Evolutionary conservation across 2,797 vertebrate species (phyloP), one percentile per base, ranked within the genome.

Genomic region (Sphenodon punctatus): DNA sequence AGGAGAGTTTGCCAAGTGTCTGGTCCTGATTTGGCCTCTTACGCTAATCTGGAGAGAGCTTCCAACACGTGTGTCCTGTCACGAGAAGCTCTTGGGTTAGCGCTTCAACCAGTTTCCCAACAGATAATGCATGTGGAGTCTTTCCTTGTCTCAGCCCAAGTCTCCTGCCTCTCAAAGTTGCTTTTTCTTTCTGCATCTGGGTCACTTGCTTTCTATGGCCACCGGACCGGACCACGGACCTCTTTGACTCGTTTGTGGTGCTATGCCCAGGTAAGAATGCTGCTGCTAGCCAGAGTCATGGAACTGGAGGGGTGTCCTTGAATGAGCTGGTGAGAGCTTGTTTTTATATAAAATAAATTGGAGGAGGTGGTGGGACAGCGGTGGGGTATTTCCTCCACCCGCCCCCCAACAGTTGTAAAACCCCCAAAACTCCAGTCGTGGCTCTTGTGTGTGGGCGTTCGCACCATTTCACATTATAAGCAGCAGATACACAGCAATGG

Each of bases 381-480:
- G 63, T 55, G 73, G 36, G 70, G 45, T 23, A 67, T 43, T 56
- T 30, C 42, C 51, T 80, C 84, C n/a, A n/a, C 73, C 76, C 78
- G 51, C 83, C 60, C 83, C 85, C 90, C 68, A 4, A 25, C 41
- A 43, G 67, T 64, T 73, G 78, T 36, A 78, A 74, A 55, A 38
- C 4, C 23, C 64, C 59, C 89, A 74, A 88, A 82, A 61, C 58
- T 14, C 2, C 56, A 85, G 87, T 89, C 81, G 63, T 10, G 59
- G 80, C 75, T 56, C 11, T 42, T 13, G 34, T 69, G 58, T 1
- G 2, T 8, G 49, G 30, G 63, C 43, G n/a, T n/a, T 65, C 0
- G 0, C 55, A 69, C 79, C 16, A 38, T 60, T 76, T 95, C 89
- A 93, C 92, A 93, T 86, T 27, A 61, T 7, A 0, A 65, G 69